Base-by-base conservation (phyloP, 2,888 invertebrate genomes). In the Sinotaia quadrata region DNA sequence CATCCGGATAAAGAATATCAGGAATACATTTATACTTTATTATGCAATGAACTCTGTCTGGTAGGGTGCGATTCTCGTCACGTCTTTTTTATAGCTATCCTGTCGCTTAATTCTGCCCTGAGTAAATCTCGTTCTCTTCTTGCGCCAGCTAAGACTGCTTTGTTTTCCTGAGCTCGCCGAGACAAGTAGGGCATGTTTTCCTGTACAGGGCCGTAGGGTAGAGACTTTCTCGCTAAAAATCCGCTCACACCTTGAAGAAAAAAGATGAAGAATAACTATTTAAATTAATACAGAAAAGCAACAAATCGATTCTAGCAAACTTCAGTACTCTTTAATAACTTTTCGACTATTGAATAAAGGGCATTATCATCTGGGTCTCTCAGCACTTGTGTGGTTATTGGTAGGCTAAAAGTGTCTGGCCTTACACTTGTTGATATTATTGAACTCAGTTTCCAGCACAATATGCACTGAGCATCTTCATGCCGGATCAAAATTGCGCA, bases 131-230 rank as follows among this genome's bases (percentile, higher is more conserved):
- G 71, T 69, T 90, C 90, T 62, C 87, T 84, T 31, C 89, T 78
- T 4, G 88, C 87, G 7, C 89, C 89, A 31, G 80, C 78, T 3
- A 90, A 66, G 4, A 90, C 86, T 0, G 88, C 82, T 51, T 87
- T 79, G 78, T 90, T 90, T 76, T 90, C 90, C 18, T 86, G 83
- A 0, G 89, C 89, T 54, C 90, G 71, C 44, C 90, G 78, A 18
- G 87, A 83, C 54, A 90, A 76, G 65, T 89, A 89, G 0, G 89
- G 88, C 29, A 89, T 69, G 1, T 89, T 89, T 36, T 89, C 88
- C 2, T 77, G 79, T 18, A 89, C 74, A 0, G 85, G 79, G 0
- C 90, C 90, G 68, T 87, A 89, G 0, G 90, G 89, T 2, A 88
- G 84, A 1, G 89, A 89, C 75, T 90, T 90, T 82, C 89, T 89